Percentiles rank a stretch among this genome's conserved stretches.
phyloP scores from a whole-genome alignment of 2,888 invertebrate species.

The Lottia gigantea region DNA sequence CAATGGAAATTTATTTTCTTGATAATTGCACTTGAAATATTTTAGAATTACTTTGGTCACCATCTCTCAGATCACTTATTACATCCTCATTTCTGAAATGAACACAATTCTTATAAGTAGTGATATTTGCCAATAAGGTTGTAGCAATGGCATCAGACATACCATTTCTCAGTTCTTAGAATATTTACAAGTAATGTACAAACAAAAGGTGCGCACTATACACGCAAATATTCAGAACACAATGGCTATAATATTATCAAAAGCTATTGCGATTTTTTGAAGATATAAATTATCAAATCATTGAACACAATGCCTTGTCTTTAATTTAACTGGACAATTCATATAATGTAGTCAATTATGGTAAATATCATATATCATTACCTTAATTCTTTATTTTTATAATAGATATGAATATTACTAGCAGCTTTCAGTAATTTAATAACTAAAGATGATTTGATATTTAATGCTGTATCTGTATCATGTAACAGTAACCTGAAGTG shows the following conservation, averaged over 20 bases:
- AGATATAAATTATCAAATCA: too few species aligned
- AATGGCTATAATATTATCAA: too few species aligned
- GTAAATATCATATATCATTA: slow-evolving; percentile 15
- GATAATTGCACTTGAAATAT: slow-evolving; percentile 18
- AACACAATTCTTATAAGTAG: neutral
- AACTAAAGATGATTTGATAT: slow-evolving; percentile 44
- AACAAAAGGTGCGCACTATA: too few species aligned
- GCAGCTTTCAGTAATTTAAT: slow-evolving; percentile 47
- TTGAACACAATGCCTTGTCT: too few species aligned
- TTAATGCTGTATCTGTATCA: slow-evolving; percentile 36
- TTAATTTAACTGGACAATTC: too few species aligned
- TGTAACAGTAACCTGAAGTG: slow-evolving; percentile 37
- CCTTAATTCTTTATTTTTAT: slow-evolving; percentile 34
- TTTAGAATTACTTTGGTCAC: slow-evolving; percentile 13
- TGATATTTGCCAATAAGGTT: neutral
- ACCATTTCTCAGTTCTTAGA: too few species aligned
- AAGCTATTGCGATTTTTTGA: too few species aligned
- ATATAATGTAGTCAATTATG: too few species aligned
- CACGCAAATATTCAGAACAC: too few species aligned
- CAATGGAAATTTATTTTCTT: slow-evolving; percentile 14
- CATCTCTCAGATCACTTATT: slow-evolving; percentile 23
- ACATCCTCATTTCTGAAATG: slow-evolving; percentile 28
- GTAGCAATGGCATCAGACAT: too few species aligned
- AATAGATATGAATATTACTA: slow-evolving; percentile 43
- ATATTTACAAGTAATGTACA: too few species aligned